Evolutionary conservation across 2,797 vertebrate genomes (phyloP), one percentile per base, ranked within the genome.

Genomic region (Aphelocoma californica): DNA sequence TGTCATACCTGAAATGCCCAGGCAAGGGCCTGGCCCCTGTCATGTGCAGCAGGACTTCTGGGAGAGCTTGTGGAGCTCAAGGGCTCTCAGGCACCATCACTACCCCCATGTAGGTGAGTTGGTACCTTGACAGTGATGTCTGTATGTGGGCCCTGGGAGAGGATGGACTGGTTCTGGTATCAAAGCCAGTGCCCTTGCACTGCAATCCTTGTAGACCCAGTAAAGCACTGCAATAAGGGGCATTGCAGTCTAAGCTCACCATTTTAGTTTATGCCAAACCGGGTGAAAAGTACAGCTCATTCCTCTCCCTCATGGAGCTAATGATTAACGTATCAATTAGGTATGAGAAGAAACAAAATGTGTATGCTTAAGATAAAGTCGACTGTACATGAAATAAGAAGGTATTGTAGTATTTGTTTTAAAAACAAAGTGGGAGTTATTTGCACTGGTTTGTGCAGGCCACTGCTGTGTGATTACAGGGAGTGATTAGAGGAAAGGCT

Each of bases 351-450:
- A 96, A 97, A 90, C 94, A 85, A 90, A 97, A 95, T 85, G 72
- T 88, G 95, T 97, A 42, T 97, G 86, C 91, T 85, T 69, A 96
- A 98, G 98, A 98, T 98, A 98, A 97, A 95, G 93, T 14, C 47
- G 79, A 62, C 74, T 83, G 71, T 93, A 72, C 64, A 18, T 78
- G 81, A 87, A 91, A 78, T 86, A 90, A 96, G 81, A 93, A 42
- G 65, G 95, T 95, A 93, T 40, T 74, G 66, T 81, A 71, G 57
- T 97, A 58, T 97, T 98, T 98, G 92, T 94, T 94, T 85, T 95
- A 77, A 92, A 91, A 96, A 88, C 93, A 94, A 84, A 73, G 81
- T 78, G 34, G 72, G 90, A 86, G 77, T 66, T 80, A 69, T 95
- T 97, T 97, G 96, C 85, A 78, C 56, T 94, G 92, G 86, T 44